These are phyloP conservation scores for Heptranchias perlo DNA, from an alignment of 2,113 vertebrate species.

Conservation along the genomic window DNA sequence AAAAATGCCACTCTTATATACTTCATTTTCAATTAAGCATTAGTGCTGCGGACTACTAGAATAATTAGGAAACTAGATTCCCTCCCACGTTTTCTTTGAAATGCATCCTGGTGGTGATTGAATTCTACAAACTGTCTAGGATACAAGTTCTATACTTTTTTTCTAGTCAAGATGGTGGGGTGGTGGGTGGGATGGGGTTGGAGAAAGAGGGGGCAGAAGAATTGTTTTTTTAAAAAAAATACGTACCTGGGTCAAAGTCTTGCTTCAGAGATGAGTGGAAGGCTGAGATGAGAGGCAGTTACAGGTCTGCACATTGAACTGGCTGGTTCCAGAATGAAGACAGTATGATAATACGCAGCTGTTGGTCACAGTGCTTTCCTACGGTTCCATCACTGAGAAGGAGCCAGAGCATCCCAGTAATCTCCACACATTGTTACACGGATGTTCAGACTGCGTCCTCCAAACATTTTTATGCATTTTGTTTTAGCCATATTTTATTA, in stretches of 20 bases:
- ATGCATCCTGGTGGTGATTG: background rate
- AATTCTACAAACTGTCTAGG: no score
- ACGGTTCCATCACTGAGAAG: background rate
- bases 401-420: background rate
- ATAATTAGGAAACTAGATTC: background rate
- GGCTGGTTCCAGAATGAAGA: constrained; percentile 26
- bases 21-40: background rate
- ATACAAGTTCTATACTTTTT: background rate
- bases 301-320: background rate
- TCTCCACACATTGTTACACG: background rate
- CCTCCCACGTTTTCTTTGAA: background rate
- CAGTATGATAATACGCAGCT: background rate
- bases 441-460: background rate
- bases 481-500: background rate
- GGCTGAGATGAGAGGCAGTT: background rate
- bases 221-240: background rate
- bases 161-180: background rate
- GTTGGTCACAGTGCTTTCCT: background rate
- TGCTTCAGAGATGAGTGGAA: background rate
- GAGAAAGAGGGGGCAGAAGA: background rate
- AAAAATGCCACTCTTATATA: background rate
- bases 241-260: background rate
- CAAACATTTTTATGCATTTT: constrained; percentile 1
- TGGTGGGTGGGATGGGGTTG: background rate
- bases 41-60: background rate